phyloP scores from a whole-genome alignment of 2,113 vertebrate genomes.

The Spilogale gracilis region DNA sequence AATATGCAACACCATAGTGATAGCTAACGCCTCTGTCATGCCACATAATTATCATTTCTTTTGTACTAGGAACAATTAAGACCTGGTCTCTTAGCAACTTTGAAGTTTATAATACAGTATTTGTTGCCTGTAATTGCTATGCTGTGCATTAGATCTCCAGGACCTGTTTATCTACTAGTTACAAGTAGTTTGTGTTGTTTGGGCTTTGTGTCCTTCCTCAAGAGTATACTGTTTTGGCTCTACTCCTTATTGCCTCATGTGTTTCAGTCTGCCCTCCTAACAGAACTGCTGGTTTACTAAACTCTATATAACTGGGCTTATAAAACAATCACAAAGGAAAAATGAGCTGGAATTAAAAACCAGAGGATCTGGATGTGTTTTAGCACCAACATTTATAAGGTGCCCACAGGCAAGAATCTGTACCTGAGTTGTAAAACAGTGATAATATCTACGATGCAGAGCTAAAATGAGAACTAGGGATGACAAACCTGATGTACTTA shows the following conservation, averaged over 20 bases:
- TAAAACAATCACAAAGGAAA: conserved; percentile 16
- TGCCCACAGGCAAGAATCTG: background rate
- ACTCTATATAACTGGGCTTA: conserved; percentile 1
- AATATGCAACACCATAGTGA: background rate
- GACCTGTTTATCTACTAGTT: background rate
- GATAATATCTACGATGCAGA: background rate
- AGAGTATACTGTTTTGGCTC: background rate
- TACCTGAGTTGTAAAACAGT: background rate
- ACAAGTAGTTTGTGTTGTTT: background rate
- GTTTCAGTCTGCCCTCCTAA: background rate
- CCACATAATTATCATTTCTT: background rate
- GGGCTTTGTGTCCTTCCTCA: background rate
- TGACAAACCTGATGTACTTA: background rate
- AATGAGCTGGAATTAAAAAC: conserved; percentile 46
- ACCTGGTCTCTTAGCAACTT: background rate
- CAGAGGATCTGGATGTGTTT: background rate
- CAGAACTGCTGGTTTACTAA: conserved; percentile 29
- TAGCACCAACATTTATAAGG: background rate
- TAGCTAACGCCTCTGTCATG: background rate
- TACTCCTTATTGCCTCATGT: background rate
- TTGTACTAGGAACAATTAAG: background rate
- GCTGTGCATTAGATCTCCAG: background rate
- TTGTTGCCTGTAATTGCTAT: background rate
- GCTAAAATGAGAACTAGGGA: background rate
- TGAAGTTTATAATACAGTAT: background rate